Evolutionary conservation across 2,888 invertebrate genomes (phyloP).

Genomic region (Leucania comma): DNA sequence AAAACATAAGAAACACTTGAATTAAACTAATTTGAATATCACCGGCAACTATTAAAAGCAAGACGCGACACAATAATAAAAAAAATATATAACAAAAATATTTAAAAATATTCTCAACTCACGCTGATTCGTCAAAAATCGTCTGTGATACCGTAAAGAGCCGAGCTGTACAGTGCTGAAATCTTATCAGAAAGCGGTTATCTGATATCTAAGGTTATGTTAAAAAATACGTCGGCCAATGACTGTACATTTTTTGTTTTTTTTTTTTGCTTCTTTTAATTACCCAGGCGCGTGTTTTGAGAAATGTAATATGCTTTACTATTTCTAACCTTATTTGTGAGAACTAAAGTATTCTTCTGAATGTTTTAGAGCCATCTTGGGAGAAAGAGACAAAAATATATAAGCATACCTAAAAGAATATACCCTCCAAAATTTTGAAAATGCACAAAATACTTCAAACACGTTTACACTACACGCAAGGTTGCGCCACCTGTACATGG

Average conservation of each 20-base stretch:
- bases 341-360: neutral
- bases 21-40: neutral
- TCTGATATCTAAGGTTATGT: constrained; percentile 43
- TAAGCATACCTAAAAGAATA: neutral
- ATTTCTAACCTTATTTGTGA: neutral
- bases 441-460: too few relatives aligned
- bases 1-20: neutral
- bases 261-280: neutral
- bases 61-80: neutral
- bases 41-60: neutral
- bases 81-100: constrained; percentile 15
- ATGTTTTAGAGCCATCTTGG: neutral
- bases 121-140: constrained; percentile 48
- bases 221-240: constrained; percentile 32
- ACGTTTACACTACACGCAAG: too few relatives aligned
- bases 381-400: neutral
- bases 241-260: constrained; percentile 18
- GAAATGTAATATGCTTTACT: neutral
- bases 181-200: constrained; percentile 47
- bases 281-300: neutral
- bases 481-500: too few relatives aligned
- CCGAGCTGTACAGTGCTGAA: neutral
- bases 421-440: too few relatives aligned
- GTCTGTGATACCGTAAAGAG: constrained; percentile 20
- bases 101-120: constrained; percentile 20